Conservation (phyloP, 2,888 invertebrate genomes). For the Lithophane leautieri region DNA sequence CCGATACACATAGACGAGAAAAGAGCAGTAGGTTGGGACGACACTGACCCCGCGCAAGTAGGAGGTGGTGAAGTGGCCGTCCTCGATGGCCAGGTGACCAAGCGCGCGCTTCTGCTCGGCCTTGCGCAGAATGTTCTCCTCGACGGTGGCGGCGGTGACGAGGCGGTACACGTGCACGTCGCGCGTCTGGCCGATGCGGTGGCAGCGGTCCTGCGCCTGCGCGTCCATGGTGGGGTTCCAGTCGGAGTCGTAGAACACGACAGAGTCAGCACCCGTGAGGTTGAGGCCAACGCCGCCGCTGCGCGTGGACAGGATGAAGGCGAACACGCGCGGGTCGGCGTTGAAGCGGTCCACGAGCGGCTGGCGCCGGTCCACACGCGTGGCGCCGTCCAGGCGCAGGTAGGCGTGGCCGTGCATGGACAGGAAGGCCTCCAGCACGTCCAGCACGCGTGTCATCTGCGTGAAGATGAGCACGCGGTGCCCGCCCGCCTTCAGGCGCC, state of each 20-base stretch:
- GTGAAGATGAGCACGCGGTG: constrained; percentile 99
- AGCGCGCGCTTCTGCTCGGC: constrained; percentile 99
- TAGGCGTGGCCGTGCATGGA: constrained; percentile 99
- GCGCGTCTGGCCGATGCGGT: constrained; percentile 99
- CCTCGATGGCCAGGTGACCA: constrained; percentile 99
- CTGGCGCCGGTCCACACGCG: constrained; percentile 98
- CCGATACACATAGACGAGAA: background rate
- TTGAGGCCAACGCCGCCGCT: constrained; percentile 99
- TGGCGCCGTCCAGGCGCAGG: constrained; percentile 98
- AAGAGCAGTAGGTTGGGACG: background rate
- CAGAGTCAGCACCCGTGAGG: constrained; percentile 99
- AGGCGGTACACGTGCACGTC: constrained; percentile 99
- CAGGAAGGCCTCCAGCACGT: constrained; percentile 98
- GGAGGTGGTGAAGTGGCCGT: constrained; percentile 99
- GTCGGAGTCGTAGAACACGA: constrained; percentile 99
- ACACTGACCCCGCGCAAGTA: constrained; percentile 94
- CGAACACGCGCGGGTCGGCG: constrained; percentile 98
- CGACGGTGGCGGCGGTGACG: constrained; percentile 98
- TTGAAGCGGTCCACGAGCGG: constrained; percentile 99
- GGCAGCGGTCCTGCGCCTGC: constrained; percentile 97
- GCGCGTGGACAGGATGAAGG: constrained; percentile 99
- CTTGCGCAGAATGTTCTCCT: constrained; percentile 99
- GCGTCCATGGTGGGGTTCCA: constrained; percentile 99
- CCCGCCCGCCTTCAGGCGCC: constrained; percentile 94
- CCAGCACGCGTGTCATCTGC: constrained; percentile 99